Base-by-base conservation (phyloP, 1,140 invertebrate species). In the Andricus grossulariae region DNA sequence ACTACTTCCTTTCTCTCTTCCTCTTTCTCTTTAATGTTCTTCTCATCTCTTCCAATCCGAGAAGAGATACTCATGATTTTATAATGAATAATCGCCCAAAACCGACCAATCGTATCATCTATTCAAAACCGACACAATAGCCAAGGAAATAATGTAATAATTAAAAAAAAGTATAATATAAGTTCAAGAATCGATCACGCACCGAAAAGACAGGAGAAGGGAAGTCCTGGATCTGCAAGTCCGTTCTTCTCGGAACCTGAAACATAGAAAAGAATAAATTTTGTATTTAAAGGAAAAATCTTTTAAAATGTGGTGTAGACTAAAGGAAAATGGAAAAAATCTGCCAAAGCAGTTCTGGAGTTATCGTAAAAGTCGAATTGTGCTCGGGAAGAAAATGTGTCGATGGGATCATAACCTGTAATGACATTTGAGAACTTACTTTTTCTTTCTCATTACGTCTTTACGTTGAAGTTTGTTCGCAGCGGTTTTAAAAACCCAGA, bases 201-300 rank as follows among this genome's bases (percentile, higher is more conserved):
- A 91, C 90, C 89, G 71, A 90, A 86, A 75, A 86, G 84, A 80
- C 79, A 86, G 70, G 82, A 77, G 74, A 85, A 79, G 18, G 85
- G 77, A 75, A 82, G 77, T 55, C 71, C 78, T 45, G 75, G 76
- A 55, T 84, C 82, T 52, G 82, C 75, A 45, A 85, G 87, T 82
- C 86, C 87, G 84, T 87, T 88, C 74, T 84, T 90, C 79, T 87
- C 84, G 74, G 86, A 83, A 74, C 84, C 89, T 90, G 84, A 78
- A 86, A 88, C 51, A 25, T 83, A 19, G 78, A 79, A 74, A 57
- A 73, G n/a, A 60, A 50, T 49, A 18, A 54, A 10, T 45, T 45
- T 45, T 11, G 10, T 45, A 45, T 10, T 45, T 1, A 45, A 7
- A 11, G 10, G 1, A 2, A 45, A 45, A 45, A 45, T 45, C 0